A percentile compares a stretch with the other conserved stretches of the same genome.
phyloP scores from a whole-genome alignment of 2,113 vertebrate genomes.

The Collichthys lucidus region DNA sequence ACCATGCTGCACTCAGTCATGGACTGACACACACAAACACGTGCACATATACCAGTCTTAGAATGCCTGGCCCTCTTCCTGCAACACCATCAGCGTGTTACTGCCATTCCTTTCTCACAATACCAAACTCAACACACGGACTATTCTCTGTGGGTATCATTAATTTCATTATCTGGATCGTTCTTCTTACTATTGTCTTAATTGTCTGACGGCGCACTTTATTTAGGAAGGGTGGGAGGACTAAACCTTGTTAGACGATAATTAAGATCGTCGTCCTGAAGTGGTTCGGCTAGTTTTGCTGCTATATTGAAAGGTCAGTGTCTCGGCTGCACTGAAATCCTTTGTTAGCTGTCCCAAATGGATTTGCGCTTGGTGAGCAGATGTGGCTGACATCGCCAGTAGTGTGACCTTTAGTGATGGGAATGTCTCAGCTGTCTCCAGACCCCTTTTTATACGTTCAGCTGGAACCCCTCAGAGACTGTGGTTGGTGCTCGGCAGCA shows the following conservation, averaged over 20 bases:
- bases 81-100: slow-evolving; percentile 54
- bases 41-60: slow-evolving; percentile 45
- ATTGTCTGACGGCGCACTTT: slow-evolving; percentile 70
- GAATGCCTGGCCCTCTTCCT: slow-evolving; percentile 54
- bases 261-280: slow-evolving; percentile 81
- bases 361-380: slow-evolving; percentile 78
- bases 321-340: slow-evolving; percentile 72
- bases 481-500: slow-evolving; percentile 47
- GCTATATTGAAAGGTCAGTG: slow-evolving; percentile 80
- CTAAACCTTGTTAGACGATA: slow-evolving; percentile 75
- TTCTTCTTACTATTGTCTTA: slow-evolving; percentile 61
- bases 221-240: slow-evolving; percentile 54
- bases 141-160: slow-evolving; percentile 76
- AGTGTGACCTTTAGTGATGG: slow-evolving; percentile 81
- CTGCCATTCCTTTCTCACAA: slow-evolving; percentile 71
- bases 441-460: slow-evolving; percentile 53
- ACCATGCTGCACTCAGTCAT: slow-evolving; percentile 62
- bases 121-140: slow-evolving; percentile 47
- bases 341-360: slow-evolving; percentile 80
- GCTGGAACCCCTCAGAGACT: slow-evolving; percentile 56
- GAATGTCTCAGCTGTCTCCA: slow-evolving; percentile 73
- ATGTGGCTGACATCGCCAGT: slow-evolving; percentile 77
- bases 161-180: slow-evolving; percentile 73
- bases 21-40: slow-evolving; percentile 30
- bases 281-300: slow-evolving; percentile 70